phyloP scores from a whole-genome alignment of 2,113 vertebrate species.

The Meleagris gallopavo region DNA sequence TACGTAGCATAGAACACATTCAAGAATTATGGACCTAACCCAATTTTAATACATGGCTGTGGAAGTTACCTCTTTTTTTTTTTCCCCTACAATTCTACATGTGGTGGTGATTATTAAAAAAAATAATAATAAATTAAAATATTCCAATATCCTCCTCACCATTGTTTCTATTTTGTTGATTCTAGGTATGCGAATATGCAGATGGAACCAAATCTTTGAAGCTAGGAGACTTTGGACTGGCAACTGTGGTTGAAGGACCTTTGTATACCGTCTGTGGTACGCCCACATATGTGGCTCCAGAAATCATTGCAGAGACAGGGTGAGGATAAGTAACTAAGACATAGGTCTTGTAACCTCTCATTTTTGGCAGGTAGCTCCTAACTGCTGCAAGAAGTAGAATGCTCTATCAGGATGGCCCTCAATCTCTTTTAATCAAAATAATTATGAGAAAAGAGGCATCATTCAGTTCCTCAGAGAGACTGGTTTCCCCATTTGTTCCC shows the following conservation, averaged over 20 bases:
- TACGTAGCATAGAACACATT: not conserved
- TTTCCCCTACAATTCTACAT: not conserved
- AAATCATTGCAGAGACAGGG: slow-evolving; percentile 97
- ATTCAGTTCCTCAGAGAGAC: not conserved
- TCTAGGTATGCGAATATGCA: slow-evolving; percentile 91
- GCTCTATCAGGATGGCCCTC: not conserved
- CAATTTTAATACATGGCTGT: not conserved
- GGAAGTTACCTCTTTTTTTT: not conserved
- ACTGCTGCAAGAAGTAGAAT: not conserved
- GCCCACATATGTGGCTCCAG: slow-evolving; percentile 96
- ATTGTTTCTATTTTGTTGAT: not conserved
- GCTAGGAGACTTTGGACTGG: slow-evolving; percentile 95
- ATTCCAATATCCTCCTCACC: not conserved
- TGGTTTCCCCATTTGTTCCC: not conserved
- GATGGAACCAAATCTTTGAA: slow-evolving; percentile 95
- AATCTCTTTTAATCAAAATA: not conserved
- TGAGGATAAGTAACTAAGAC: slow-evolving; percentile 64
- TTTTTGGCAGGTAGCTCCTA: not conserved
- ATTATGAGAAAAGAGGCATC: not conserved
- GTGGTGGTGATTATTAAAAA: not conserved
- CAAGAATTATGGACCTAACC: not conserved
- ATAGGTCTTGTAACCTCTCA: not conserved
- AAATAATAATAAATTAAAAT: not conserved
- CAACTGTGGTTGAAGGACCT: slow-evolving; percentile 94
- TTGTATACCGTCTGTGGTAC: slow-evolving; percentile 95